A percentile compares a stretch with the other conserved stretches of the same genome.
Conservation (phyloP, 2,113 vertebrate species). For the Ailuropoda melanoleuca region DNA sequence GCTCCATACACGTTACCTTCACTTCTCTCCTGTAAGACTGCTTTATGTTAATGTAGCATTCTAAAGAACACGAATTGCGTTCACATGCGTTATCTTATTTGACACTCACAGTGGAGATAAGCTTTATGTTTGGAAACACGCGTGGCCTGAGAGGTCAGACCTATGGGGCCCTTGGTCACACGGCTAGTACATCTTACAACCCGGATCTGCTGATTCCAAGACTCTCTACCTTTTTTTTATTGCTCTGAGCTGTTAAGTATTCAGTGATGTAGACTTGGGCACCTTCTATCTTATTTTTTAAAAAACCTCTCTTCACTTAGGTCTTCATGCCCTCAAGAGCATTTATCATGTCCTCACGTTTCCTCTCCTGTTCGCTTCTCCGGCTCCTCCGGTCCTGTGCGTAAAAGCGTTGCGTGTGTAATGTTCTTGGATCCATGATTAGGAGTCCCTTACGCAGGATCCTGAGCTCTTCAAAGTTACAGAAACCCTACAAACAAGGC, state of each 20-base stretch:
- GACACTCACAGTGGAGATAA: background rate
- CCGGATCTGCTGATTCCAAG: background rate
- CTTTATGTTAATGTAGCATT: background rate
- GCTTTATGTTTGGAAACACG: background rate
- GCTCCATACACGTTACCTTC: background rate
- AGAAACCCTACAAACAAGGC: background rate
- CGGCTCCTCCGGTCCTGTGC: background rate
- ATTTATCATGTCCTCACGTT: background rate
- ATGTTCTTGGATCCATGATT: background rate
- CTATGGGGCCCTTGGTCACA: background rate
- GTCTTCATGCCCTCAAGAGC: background rate
- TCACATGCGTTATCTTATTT: background rate
- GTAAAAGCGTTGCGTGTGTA: background rate
- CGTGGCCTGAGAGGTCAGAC: background rate
- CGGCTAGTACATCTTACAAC: background rate
- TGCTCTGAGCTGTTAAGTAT: background rate
- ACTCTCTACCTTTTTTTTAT: background rate
- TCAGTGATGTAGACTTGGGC: background rate
- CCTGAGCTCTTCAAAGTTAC: background rate
- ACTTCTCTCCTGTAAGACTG: background rate
- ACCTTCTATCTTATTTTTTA: background rate
- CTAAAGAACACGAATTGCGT: background rate
- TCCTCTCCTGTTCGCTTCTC: background rate
- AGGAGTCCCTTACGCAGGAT: background rate
- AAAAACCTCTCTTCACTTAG: background rate